A percentile compares a stretch with the other conserved stretches of the same genome.
phyloP scores from a whole-genome alignment of 2,888 invertebrate species.

The Heliconius hortense region DNA sequence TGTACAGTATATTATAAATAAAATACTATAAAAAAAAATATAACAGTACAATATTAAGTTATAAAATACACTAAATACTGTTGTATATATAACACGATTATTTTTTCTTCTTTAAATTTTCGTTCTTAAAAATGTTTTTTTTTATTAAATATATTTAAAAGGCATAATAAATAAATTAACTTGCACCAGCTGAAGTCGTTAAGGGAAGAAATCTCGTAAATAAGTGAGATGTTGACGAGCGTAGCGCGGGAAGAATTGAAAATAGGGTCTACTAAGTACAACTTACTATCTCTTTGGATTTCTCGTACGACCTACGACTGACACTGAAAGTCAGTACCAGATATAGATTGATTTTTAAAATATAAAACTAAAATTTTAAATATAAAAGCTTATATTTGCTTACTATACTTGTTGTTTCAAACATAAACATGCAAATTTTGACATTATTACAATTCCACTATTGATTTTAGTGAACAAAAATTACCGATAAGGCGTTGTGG shows the following conservation, averaged over 20 bases:
- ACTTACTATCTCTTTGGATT: conserved; percentile 22
- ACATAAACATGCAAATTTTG: too few relatives aligned
- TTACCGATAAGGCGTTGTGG: too few relatives aligned
- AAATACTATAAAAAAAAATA: too few relatives aligned
- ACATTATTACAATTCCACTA: too few relatives aligned
- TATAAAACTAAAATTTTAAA: too few relatives aligned
- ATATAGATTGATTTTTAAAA: neutral
- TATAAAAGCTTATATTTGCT: too few relatives aligned
- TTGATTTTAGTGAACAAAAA: too few relatives aligned
- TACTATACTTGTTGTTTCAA: too few relatives aligned
- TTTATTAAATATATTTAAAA: neutral
- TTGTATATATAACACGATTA: too few relatives aligned
- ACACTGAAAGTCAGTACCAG: neutral
- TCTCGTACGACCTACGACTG: neutral
- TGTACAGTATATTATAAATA: too few relatives aligned
- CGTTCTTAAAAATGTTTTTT: neutral
- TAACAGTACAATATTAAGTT: neutral
- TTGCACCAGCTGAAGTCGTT: conserved; percentile 60
- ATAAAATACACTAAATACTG: neutral
- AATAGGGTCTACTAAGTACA: conserved; percentile 47
- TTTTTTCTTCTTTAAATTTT: neutral
- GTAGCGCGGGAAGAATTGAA: conserved; percentile 65
- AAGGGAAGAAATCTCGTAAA: conserved; percentile 68
- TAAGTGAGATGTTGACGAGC: conserved; percentile 77
- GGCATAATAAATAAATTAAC: conserved; percentile 25